phyloP scores from a whole-genome alignment of 2,888 invertebrate species.

The Scelioninae gen. 2 region DNA sequence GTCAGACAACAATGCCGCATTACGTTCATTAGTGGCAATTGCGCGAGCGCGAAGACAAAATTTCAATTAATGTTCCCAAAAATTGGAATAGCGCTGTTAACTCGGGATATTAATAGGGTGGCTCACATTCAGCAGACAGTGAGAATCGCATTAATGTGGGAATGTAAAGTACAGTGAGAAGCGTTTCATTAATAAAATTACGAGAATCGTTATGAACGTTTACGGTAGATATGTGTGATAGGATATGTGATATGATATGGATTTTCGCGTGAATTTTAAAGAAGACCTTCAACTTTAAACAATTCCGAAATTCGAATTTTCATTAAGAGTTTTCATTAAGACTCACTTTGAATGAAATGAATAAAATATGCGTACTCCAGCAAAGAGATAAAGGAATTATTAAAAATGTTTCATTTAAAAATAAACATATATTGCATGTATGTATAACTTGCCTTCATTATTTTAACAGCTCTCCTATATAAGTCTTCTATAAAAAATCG shows the following conservation, averaged over 20 bases:
- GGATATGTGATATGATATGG: neutral
- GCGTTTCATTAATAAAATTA: neutral
- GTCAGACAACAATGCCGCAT: neutral
- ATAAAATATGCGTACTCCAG: neutral
- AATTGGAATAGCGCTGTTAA: neutral
- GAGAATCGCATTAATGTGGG: neutral
- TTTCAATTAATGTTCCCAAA: conserved; percentile 9
- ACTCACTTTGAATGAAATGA: neutral
- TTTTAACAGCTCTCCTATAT: no score
- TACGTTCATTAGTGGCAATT: neutral
- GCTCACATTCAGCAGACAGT: neutral
- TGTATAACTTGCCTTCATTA: no score
- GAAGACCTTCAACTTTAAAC: conserved; percentile 3
- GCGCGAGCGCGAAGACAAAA: neutral
- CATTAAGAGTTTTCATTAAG: conserved; percentile 8
- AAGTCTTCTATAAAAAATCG: no score
- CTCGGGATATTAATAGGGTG: neutral
- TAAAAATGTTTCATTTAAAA: neutral
- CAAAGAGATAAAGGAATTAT: no score
- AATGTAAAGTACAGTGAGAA: neutral
- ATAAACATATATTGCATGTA: neutral
- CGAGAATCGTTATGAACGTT: neutral
- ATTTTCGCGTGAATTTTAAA: neutral
- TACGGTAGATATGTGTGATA: no score
- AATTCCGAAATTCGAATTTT: neutral